These are phyloP conservation scores for Hanleya hanleyi DNA, from an alignment of 2,888 invertebrate species.

Conservation along the genomic window DNA sequence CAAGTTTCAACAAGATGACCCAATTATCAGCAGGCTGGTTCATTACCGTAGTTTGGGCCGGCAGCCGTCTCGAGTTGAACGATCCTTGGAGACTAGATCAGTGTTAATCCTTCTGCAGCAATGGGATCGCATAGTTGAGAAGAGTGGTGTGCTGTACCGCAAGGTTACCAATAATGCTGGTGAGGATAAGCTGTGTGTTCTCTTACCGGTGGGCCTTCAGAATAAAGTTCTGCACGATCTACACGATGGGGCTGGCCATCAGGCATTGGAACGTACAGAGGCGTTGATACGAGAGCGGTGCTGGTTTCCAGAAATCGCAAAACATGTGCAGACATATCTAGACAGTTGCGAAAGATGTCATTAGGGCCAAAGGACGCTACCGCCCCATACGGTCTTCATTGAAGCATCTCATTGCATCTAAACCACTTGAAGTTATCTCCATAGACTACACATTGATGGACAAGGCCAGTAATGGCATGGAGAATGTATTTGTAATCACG, in stretches of 20 bases:
- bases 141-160: not conserved
- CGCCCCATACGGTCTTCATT: too few species aligned
- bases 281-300: too few species aligned
- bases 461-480: too few species aligned
- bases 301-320: not conserved
- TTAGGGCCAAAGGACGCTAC: not conserved
- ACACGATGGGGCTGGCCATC: not conserved
- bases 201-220: too few species aligned
- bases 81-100: not conserved
- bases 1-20: not conserved
- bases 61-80: not conserved
- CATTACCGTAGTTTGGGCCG: not conserved
- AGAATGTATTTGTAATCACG: slow-evolving; percentile 20
- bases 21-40: not conserved
- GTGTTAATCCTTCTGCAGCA: not conserved
- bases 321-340: not conserved
- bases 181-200: too few species aligned
- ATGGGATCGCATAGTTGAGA: not conserved
- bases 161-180: not conserved
- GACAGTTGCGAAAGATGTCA: not conserved
- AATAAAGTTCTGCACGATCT: not conserved
- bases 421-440: not conserved
- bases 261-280: not conserved
- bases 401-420: too few species aligned
- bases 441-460: too few species aligned